Base-by-base conservation (phyloP, 2,888 invertebrate species). In the Eurytoma californica region DNA sequence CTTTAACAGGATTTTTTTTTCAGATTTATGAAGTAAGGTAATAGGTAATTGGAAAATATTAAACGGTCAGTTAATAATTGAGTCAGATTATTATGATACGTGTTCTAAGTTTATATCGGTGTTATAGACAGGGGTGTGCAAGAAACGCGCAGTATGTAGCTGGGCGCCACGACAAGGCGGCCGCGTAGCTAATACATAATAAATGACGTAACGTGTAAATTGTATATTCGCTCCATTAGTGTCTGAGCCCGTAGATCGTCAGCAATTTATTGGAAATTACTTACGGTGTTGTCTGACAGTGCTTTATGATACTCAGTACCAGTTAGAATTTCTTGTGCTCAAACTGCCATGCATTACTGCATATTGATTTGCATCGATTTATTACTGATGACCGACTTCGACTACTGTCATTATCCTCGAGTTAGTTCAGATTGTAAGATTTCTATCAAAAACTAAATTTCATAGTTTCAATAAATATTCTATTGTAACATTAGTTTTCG, bases 231-330 rank as follows among this genome's bases (percentile, higher is more conserved):
- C 65, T 72, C 72, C 68, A 78, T 78, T 73, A 78, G 68, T 57
- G 78, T 78, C 73, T 67, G 13, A 18, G 28, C 30, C 47, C 47
- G 63, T 65, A 65, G 16, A 69, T 69, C 79, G 74, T 74, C 63
- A 39, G 65, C 73, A 79, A 79, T 79, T 79, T 79, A 79, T 74
- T 53, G 65, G 39, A 69, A 73, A 74, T 74, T 69, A 79, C 73
- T 74, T 79, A 63, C 58, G 73, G 68, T 65, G 58, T 74, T 63
- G 79, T 73, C 73, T 74, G 69, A 18, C 49, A 20, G 53, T 77
- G 60, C 77, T 72, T 77, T 63, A 70, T 61, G 57, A 28, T 16
- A 14, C 30, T 3, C 12, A 47, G 39, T 28, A 61, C 16, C 47
- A 14, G 51, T 39, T 39, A 51, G 72, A 72, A 63, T 72, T 72